Percentiles rank a stretch among this genome's conserved stretches.
phyloP scores from a whole-genome alignment of 2,888 invertebrate genomes.

The Parochlus steinenii region DNA sequence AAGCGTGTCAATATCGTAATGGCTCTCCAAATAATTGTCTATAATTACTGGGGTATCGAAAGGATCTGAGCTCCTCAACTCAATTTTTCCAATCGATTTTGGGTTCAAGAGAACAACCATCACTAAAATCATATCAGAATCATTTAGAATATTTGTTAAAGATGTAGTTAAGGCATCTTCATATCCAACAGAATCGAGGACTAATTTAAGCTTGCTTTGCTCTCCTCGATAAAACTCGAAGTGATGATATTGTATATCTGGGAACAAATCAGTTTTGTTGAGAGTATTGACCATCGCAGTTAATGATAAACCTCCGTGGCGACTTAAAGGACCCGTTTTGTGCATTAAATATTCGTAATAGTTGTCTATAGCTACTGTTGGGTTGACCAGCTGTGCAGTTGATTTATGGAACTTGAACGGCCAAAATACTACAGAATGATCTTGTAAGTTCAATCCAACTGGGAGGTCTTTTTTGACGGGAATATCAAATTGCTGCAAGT shows the following conservation, averaged over 20 bases:
- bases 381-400: constrained; percentile 6
- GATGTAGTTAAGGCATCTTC: constrained; percentile 13
- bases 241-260: constrained; percentile 24
- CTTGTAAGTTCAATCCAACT: constrained; percentile 16
- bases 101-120: constrained; percentile 24
- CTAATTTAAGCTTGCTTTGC: neutral
- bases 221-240: constrained; percentile 2
- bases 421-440: neutral
- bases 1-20: constrained; percentile 28
- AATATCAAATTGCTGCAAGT: constrained; percentile 19
- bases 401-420: constrained; percentile 13
- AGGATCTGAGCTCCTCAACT: constrained; percentile 34
- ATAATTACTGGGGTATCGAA: constrained; percentile 36
- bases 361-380: constrained; percentile 15
- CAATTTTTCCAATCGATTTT: constrained; percentile 31
- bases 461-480: constrained; percentile 18
- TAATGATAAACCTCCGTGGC: constrained; percentile 25
- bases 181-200: constrained; percentile 13
- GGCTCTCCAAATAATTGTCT: constrained; percentile 36
- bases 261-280: constrained; percentile 22
- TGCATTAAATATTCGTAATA: constrained; percentile 28
- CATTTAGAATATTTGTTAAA: constrained; percentile 13
- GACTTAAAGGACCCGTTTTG: constrained; percentile 30
- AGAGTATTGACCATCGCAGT: constrained; percentile 34
- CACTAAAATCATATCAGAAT: constrained; percentile 14